Evolutionary conservation across 2,888 invertebrate species (phyloP).

Genomic region (Caenorhabditis sp.): DNA sequence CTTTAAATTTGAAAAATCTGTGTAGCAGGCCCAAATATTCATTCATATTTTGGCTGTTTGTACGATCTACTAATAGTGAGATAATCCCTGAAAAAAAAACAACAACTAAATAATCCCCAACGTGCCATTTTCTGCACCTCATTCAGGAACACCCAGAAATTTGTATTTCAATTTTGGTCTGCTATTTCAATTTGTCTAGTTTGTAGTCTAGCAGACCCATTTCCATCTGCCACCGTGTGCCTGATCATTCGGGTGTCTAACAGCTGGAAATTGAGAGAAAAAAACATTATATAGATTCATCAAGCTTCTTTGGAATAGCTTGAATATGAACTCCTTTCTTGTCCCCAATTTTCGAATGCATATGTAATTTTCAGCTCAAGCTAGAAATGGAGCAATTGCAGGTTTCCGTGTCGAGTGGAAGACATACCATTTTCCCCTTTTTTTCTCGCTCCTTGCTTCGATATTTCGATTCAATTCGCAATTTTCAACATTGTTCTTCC

Average conservation of each 20-base stretch:
- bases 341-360: slow-evolving; percentile 6
- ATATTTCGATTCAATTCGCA: too few species aligned
- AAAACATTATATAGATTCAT: too few species aligned
- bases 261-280: too few species aligned
- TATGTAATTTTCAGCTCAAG: not conserved
- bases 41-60: not conserved
- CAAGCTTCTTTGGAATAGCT: too few species aligned
- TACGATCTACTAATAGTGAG: not conserved
- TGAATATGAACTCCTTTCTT: too few species aligned
- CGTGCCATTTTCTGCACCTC: too few species aligned
- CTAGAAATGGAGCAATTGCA: slow-evolving; percentile 1
- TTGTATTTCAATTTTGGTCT: too few species aligned
- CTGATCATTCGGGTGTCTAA: too few species aligned
- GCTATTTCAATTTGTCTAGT: not conserved
- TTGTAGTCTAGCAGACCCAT: not conserved
- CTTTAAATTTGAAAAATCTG: not conserved
- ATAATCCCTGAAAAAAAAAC: not conserved
- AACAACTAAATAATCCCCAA: not conserved
- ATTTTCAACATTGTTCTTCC: too few species aligned
- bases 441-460: too few species aligned
- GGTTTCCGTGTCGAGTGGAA: not conserved
- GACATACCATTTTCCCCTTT: too few species aligned
- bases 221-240: not conserved
- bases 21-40: not conserved
- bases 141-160: too few species aligned